Conservation (phyloP, 2,797 vertebrate genomes). For the Manis crassicaudata region DNA sequence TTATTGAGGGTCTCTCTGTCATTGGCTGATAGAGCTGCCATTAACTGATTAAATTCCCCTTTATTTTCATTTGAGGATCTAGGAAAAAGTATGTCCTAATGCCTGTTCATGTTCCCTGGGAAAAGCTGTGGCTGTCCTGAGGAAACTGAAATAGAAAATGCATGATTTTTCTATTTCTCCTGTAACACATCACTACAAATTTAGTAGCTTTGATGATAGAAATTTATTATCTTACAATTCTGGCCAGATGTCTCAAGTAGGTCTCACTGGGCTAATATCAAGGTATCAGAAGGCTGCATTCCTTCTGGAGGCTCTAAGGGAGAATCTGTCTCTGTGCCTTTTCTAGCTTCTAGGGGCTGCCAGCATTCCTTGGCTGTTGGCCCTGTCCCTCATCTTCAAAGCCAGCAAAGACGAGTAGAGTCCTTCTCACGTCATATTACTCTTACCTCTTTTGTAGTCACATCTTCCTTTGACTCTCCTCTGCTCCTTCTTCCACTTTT, state of each 20-base stretch:
- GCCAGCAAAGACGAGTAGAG: neutral
- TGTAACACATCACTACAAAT: neutral
- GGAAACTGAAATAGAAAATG: neutral
- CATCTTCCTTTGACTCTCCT: neutral
- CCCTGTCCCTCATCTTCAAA: neutral
- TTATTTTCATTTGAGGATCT: neutral
- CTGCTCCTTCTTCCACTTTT: neutral
- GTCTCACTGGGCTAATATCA: neutral
- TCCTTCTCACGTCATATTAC: neutral
- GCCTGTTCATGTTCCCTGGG: neutral
- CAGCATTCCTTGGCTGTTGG: neutral
- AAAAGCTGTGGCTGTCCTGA: neutral
- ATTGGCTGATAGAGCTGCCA: neutral
- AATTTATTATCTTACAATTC: neutral
- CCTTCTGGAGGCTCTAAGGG: neutral
- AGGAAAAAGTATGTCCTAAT: neutral
- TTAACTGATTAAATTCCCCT: neutral
- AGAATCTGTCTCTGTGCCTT: neutral
- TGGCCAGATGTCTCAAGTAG: neutral
- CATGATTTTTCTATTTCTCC: neutral
- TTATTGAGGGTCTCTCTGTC: conserved; percentile 9
- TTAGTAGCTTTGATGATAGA: neutral
- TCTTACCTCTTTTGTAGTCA: neutral
- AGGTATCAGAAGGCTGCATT: neutral
- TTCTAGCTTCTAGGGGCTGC: neutral